Evolutionary conservation across 2,113 vertebrate species (phyloP).

Genomic region (Chloropsis hardwickii): DNA sequence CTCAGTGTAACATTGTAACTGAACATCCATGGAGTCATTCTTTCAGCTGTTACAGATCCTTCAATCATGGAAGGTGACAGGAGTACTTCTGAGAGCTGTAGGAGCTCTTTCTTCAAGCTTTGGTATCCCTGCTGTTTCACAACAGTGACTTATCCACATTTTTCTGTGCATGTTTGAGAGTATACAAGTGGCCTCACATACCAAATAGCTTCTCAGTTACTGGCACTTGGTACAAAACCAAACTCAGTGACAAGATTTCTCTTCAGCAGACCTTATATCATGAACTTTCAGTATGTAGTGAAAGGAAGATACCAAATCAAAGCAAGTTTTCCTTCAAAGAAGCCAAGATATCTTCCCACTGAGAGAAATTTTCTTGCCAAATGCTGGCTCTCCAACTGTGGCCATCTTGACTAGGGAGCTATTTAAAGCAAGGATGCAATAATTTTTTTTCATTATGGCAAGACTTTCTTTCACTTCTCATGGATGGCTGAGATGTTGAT

Average conservation of each 20-base stretch:
- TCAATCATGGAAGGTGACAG: neutral
- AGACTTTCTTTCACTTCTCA: conserved; percentile 17
- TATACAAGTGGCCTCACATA: neutral
- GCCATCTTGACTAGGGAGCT: conserved; percentile 51
- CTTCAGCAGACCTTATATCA: neutral
- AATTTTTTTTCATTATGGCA: conserved; percentile 12
- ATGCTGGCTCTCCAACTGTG: conserved; percentile 51
- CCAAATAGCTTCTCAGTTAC: neutral
- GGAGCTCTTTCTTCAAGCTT: neutral
- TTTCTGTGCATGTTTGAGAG: neutral
- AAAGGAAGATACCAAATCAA: conserved; percentile 40
- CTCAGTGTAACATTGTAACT: neutral
- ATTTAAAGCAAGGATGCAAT: conserved; percentile 45
- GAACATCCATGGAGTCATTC: neutral
- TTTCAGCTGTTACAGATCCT: neutral
- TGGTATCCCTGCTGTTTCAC: neutral
- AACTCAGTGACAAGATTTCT: conserved; percentile 21
- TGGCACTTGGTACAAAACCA: neutral
- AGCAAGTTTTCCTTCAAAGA: conserved; percentile 35
- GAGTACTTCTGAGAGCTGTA: neutral
- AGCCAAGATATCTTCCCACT: conserved; percentile 43
- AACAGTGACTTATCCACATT: neutral
- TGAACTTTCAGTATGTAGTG: conserved; percentile 42
- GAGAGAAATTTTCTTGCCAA: conserved; percentile 53
- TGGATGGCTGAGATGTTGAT: conserved; percentile 23